These are phyloP conservation scores for Diarsia brunnea DNA, from an alignment of 2,888 invertebrate genomes.

Conservation along the genomic window DNA sequence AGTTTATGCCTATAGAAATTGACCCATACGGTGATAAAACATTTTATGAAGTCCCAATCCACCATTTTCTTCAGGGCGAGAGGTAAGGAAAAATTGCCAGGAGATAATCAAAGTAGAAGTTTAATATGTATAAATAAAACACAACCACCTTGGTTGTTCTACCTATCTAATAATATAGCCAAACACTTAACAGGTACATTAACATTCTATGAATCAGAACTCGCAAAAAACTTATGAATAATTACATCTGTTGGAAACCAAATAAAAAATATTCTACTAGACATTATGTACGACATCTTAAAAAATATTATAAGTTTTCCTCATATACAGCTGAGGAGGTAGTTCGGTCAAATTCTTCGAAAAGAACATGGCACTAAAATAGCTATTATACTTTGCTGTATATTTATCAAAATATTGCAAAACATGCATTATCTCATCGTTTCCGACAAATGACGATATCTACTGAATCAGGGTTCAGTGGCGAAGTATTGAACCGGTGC, in stretches of 20 bases:
- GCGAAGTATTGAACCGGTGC: background rate
- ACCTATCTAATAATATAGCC: background rate
- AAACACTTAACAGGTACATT: slow-evolving; percentile 7
- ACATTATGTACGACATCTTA: background rate
- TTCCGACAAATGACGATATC: slow-evolving; percentile 75
- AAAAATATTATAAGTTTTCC: slow-evolving; percentile 30
- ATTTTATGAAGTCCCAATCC: background rate
- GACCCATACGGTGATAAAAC: background rate
- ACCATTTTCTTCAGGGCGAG: background rate
- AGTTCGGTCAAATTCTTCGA: slow-evolving; percentile 24
- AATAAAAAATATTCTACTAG: background rate
- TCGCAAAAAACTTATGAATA: slow-evolving; percentile 19
- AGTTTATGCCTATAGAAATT: background rate
- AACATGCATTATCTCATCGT: slow-evolving; percentile 78
- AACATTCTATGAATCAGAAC: slow-evolving; percentile 18
- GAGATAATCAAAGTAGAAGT: background rate
- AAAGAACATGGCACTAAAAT: background rate
- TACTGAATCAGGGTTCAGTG: slow-evolving; percentile 71
- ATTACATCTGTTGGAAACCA: slow-evolving; percentile 3
- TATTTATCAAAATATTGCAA: slow-evolving; percentile 64
- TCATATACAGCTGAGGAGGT: background rate
- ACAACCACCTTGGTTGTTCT: background rate
- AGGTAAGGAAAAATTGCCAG: background rate
- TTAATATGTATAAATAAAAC: background rate
- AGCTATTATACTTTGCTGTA: slow-evolving; percentile 15